Conservation (phyloP, 2,888 invertebrate species). For the Salticus scenicus region DNA sequence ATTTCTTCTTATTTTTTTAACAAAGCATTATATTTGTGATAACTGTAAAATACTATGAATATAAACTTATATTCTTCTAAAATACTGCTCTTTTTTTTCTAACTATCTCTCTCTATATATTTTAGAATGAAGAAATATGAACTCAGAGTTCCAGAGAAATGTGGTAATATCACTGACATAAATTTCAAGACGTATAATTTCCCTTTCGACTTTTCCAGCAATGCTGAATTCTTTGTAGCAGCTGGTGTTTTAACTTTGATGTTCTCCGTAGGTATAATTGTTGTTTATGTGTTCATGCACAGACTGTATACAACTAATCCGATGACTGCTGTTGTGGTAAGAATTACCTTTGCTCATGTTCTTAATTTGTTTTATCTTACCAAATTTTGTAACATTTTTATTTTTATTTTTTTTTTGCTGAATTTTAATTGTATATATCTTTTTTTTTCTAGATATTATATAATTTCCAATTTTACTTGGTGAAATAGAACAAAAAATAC, state of each 20-base stretch:
- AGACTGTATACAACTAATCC: constrained; percentile 64
- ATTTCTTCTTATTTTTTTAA: too few relatives aligned
- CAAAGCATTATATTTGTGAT: too few relatives aligned
- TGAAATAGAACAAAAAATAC: too few relatives aligned
- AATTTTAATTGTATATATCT: too few relatives aligned
- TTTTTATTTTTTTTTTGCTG: too few relatives aligned
- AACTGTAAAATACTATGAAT: too few relatives aligned
- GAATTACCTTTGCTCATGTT: neutral
- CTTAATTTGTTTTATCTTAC: neutral
- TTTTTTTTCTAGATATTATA: too few relatives aligned
- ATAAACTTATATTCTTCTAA: too few relatives aligned
- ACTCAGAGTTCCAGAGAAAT: constrained; percentile 51
- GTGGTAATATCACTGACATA: constrained; percentile 33
- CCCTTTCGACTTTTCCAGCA: constrained; percentile 78
- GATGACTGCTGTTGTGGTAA: constrained; percentile 66
- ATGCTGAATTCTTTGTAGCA: constrained; percentile 83
- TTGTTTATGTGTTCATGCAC: constrained; percentile 77
- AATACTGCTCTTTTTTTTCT: too few relatives aligned
- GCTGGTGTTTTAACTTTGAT: constrained; percentile 83
- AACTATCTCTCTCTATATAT: too few relatives aligned
- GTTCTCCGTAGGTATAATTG: constrained; percentile 77
- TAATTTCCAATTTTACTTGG: too few relatives aligned
- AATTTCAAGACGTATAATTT: constrained; percentile 44
- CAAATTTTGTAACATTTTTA: neutral
- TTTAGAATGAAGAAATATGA: constrained; percentile 47